Percentiles rank a stretch among this genome's conserved stretches.
These are phyloP conservation scores for Chouioia cunea DNA, from an alignment of 2,888 invertebrate genomes.

Conservation along the genomic window DNA sequence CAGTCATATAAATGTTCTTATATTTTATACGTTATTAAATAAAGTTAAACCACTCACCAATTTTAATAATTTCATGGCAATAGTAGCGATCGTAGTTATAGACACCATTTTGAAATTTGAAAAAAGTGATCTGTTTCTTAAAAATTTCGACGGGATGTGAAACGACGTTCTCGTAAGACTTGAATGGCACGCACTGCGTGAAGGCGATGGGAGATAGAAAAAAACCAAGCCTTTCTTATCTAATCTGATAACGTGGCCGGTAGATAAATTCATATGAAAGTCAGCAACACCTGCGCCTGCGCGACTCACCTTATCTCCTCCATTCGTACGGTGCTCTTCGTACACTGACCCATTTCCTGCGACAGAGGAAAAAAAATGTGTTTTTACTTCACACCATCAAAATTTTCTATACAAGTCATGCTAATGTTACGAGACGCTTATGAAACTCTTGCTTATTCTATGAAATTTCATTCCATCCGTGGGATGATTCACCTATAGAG, in stretches of 20 bases:
- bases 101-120: constrained; percentile 77
- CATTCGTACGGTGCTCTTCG: constrained; percentile 1
- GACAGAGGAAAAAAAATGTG: not conserved
- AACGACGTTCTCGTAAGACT: not conserved
- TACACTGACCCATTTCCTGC: constrained; percentile 16
- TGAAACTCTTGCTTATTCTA: too few relatives aligned
- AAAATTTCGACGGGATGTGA: not conserved
- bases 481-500: too few relatives aligned
- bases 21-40: not conserved
- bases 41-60: constrained; percentile 74
- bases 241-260: constrained; percentile 63
- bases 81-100: constrained; percentile 83
- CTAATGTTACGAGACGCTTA: too few relatives aligned
- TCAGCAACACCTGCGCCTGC: constrained; percentile 29
- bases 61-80: constrained; percentile 85
- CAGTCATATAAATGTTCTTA: too few relatives aligned
- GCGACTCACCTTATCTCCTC: not conserved
- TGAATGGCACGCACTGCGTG: too few relatives aligned
- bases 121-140: too few relatives aligned
- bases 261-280: constrained; percentile 52
- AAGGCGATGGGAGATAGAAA: constrained; percentile 15
- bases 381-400: not conserved
- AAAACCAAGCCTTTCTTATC: constrained; percentile 65
- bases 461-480: too few relatives aligned
- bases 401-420: too few relatives aligned